These are phyloP conservation scores for Bothrops jararaca DNA, from an alignment of 2,113 vertebrate genomes.

Conservation along the genomic window DNA sequence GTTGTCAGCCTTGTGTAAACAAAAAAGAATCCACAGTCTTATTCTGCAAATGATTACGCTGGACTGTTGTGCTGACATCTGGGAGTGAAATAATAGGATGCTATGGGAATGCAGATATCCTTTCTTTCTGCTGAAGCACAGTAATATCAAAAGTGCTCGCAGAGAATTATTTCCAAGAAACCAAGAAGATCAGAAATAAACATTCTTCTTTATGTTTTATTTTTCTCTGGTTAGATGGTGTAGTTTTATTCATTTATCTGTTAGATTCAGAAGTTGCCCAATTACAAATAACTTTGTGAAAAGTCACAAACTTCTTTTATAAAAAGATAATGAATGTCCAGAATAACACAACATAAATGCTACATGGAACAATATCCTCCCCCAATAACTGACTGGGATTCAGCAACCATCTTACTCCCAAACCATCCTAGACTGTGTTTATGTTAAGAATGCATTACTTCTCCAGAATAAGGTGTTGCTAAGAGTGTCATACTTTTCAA, in stretches of 20 bases:
- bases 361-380: background rate
- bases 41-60: background rate
- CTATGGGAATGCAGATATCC: background rate
- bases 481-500: background rate
- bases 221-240: conserved; percentile 29
- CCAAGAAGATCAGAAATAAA: background rate
- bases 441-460: background rate
- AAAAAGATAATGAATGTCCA: background rate
- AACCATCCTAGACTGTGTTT: conserved; percentile 44
- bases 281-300: background rate
- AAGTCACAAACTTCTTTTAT: no score
- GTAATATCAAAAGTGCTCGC: background rate
- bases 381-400: background rate
- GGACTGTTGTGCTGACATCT: conserved; percentile 33
- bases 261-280: background rate
- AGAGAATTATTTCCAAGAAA: conserved; percentile 4
- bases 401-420: background rate
- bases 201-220: conserved; percentile 9
- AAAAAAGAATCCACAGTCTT: conserved; percentile 39
- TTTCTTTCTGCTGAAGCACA: conserved; percentile 11
- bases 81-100: background rate
- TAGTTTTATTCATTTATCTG: background rate
- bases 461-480: conserved; percentile 41
- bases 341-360: background rate
- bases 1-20: background rate